phyloP scores from a whole-genome alignment of 2,888 invertebrate genomes.

The Dryocosmus kuriphilus region DNA sequence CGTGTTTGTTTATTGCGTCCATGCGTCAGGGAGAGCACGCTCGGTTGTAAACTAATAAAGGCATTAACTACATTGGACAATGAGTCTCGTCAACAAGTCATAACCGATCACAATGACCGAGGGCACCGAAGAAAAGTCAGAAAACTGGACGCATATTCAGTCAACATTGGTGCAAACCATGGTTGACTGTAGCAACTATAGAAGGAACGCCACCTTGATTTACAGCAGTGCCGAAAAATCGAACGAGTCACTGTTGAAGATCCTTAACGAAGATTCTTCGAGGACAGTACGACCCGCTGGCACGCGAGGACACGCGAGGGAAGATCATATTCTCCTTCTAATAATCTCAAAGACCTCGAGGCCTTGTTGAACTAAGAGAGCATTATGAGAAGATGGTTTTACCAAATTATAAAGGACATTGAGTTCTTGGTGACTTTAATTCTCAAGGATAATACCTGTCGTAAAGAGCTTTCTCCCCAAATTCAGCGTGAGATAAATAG shows the following conservation, averaged over 20 bases:
- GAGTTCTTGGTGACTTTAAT: background rate
- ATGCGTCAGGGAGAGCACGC: slow-evolving; percentile 48
- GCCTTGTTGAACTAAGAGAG: slow-evolving; percentile 28
- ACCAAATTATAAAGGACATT: slow-evolving; percentile 5
- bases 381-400: slow-evolving; percentile 29
- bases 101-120: slow-evolving; percentile 66
- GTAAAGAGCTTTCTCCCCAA: background rate
- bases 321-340: slow-evolving; percentile 5
- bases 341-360: slow-evolving; percentile 35
- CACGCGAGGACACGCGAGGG: slow-evolving; percentile 66
- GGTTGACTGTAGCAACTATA: slow-evolving; percentile 40
- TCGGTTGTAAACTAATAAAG: slow-evolving; percentile 70
- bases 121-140: slow-evolving; percentile 42
- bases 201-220: slow-evolving; percentile 53
- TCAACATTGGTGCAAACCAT: slow-evolving; percentile 14
- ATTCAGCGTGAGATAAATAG: background rate
- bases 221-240: slow-evolving; percentile 48
- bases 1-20: slow-evolving; percentile 58
- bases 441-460: slow-evolving; percentile 22
- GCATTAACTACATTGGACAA: slow-evolving; percentile 68
- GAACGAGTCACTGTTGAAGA: slow-evolving; percentile 34
- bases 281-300: slow-evolving; percentile 67
- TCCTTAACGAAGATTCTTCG: slow-evolving; percentile 48
- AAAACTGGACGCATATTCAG: slow-evolving; percentile 15
- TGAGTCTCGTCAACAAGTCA: slow-evolving; percentile 70